Percentiles rank a stretch among this genome's conserved stretches.
These are phyloP conservation scores for Coranthus polyacanthus DNA, from an alignment of 2,797 vertebrate genomes.

Conservation along the genomic window DNA sequence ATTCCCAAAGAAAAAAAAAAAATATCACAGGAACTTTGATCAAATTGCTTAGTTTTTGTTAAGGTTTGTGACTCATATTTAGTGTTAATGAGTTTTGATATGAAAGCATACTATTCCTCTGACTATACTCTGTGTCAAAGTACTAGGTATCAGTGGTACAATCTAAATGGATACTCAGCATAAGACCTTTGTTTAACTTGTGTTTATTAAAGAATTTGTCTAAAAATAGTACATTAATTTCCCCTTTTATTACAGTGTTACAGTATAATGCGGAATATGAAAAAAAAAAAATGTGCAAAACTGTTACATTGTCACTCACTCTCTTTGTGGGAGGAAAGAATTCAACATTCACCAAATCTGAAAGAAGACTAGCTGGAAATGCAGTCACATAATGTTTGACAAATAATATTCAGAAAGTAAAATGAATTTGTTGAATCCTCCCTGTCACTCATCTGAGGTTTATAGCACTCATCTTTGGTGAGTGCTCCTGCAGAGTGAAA, in stretches of 20 bases:
- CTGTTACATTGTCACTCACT: background rate
- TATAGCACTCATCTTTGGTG: slow-evolving; percentile 24
- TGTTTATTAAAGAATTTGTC: background rate
- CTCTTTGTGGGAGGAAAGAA: slow-evolving; percentile 29
- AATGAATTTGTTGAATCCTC: slow-evolving; percentile 23
- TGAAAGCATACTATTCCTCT: background rate
- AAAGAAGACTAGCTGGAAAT: slow-evolving; percentile 28
- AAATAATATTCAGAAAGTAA: slow-evolving; percentile 36
- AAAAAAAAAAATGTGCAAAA: background rate
- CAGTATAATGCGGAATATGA: background rate
- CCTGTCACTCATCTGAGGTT: slow-evolving; percentile 30
- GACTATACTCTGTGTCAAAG: slow-evolving; percentile 3
- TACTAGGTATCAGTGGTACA: background rate
- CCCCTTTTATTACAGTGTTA: background rate
- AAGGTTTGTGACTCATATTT: slow-evolving; percentile 6
- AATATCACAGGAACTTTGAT: background rate
- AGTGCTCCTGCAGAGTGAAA: slow-evolving; percentile 37
- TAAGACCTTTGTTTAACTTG: background rate
- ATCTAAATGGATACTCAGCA: slow-evolving; percentile 27
- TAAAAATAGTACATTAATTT: background rate
- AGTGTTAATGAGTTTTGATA: slow-evolving; percentile 7
- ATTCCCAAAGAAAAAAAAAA: background rate
- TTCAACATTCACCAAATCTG: slow-evolving; percentile 20
- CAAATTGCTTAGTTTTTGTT: slow-evolving; percentile 1
- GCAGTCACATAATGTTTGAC: slow-evolving; percentile 24